Base-by-base conservation (phyloP, 2,797 vertebrate species). In the Acipenser transmontanus region DNA sequence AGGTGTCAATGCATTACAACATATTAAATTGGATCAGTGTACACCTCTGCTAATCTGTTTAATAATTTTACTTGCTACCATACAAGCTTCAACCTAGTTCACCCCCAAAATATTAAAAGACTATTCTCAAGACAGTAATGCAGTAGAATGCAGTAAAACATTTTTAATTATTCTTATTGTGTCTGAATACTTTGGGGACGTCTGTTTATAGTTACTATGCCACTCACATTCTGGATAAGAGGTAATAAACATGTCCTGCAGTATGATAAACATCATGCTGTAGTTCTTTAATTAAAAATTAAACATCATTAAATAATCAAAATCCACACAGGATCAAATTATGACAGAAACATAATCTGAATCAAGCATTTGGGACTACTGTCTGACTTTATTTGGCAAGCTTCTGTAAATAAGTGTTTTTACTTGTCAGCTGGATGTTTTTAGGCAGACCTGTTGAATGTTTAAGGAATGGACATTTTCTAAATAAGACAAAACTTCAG, bases 171-270 rank as follows among this genome's bases (percentile, higher is more conserved):
- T 59, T 48, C 54, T 20, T 56, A 14, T 49, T 66, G 65, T 59
- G 17, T 17, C n/a, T 57, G 13, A n/a, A 60, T 34, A 60, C 34
- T 60, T 20, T 9, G 2, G 47, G 17, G 7, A 10, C 6, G 14
- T 11, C 49, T 66, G 57, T 59, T 14, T 47, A 13, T 13, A 56
- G 57, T 66, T 66, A 49, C 48, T 60, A 56, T 66, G n/a, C 7
- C n/a, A 59, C 50, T 48, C n/a, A 11, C 56, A 47, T 12, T 12
- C 47, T 20, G 52, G 34, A 54, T 59, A 47, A 12, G 20, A 51
- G 34, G 50, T 14, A 47, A 51, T 20, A 8, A 11, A 7, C 11
- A 50, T 52, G 47, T 20, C 51, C 49, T 47, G 50, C 34, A 65
- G 34, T 52, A 20, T 51, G 51, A 65, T 54, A 14, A 14, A 20